Evolutionary conservation across 2,113 vertebrate species (phyloP), one percentile per base, ranked within the genome.

Genomic region (Oreochromis tanganicae): DNA sequence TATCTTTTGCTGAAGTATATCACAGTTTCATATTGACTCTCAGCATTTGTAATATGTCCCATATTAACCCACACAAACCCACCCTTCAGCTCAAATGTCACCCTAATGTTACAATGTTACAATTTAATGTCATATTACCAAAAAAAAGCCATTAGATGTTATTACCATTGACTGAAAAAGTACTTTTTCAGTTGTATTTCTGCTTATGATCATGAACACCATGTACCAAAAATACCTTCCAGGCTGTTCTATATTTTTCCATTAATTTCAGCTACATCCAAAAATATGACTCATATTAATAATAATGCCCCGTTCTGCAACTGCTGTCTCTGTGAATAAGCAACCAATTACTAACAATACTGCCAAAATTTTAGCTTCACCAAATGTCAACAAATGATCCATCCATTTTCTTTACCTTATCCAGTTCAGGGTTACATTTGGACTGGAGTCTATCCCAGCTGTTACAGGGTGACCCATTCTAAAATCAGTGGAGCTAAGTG

Each of bases 221-320:
- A 71, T 6, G 38, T 16, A 71, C 66, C 66, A 71, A 71, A 66
- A 71, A 71, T 71, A 9, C 21, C 21, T 71, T 71, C 66, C 1
- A 4, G 34, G 21, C 38, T 73, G 0, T 73, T 73, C 38, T 27
- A 10, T 71, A 43, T 73, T 73, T 73, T 48, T 73, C 9, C 17
- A 29, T 10, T 46, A 9, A 73, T 73, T 73, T 27, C 5, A 16
- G 66, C 21, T 46, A 27, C 36, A 27, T 48, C 68, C 43, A 29
- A 73, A 73, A 73, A 48, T 27, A 73, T 27, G 41, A 48, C 71
- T 48, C 2, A 19, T 16, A 48, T 48, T 27, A 12, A 48, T 75
- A 75, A 75, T 46, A 73, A 73, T 4, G 0, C 0, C 24, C 68
- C 6, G 0, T 66, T 66, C 3, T 4, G 41, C 48, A 48, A 75